phyloP scores from a whole-genome alignment of 2,888 invertebrate genomes.

The Lithophane socia region DNA sequence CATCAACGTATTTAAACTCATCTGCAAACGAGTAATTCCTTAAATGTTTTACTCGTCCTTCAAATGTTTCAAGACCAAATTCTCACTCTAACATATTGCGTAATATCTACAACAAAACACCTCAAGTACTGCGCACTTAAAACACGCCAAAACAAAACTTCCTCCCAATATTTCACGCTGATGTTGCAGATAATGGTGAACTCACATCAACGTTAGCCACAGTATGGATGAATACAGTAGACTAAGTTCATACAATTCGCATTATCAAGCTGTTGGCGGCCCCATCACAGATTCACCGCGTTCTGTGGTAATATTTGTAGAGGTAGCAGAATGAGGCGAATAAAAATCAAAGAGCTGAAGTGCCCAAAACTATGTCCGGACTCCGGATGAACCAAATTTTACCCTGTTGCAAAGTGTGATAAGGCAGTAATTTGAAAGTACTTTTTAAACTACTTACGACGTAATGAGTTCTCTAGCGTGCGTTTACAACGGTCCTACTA shows the following conservation, averaged over 20 bases:
- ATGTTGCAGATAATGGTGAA: slow-evolving; percentile 55
- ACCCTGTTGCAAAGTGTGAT: neutral
- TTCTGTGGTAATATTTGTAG: neutral
- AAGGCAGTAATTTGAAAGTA: neutral
- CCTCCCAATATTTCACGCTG: slow-evolving; percentile 50
- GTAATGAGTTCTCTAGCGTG: neutral
- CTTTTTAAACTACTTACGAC: too few relatives aligned
- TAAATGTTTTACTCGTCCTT: neutral
- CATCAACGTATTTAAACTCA: neutral
- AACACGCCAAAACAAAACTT: slow-evolving; percentile 54
- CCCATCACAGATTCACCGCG: neutral
- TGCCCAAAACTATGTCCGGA: neutral
- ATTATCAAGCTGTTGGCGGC: neutral
- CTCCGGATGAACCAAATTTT: neutral
- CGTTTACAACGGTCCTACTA: slow-evolving; percentile 12
- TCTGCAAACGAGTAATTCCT: too few relatives aligned
- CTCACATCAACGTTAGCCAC: slow-evolving; percentile 46
- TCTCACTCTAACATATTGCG: slow-evolving; percentile 20
- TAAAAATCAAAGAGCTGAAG: neutral
- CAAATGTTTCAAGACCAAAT: slow-evolving; percentile 24
- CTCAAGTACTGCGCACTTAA: slow-evolving; percentile 52
- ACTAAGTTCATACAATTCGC: neutral
- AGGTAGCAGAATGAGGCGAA: neutral
- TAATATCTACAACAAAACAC: slow-evolving; percentile 41
- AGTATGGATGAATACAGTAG: slow-evolving; percentile 23